phyloP scores from a whole-genome alignment of 2,888 invertebrate genomes.

The Drosophila neonasuta region DNA sequence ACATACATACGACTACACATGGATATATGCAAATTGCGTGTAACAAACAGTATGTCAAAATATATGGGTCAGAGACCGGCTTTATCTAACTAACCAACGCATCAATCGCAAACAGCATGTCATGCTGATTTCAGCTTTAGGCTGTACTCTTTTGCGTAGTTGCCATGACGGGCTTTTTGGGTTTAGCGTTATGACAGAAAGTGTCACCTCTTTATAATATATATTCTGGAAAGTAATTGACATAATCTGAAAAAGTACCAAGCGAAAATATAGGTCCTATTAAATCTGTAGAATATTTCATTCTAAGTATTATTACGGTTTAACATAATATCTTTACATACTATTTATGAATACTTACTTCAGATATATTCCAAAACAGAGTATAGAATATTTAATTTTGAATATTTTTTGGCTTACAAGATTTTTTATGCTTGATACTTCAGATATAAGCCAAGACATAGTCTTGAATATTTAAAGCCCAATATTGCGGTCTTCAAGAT shows the following conservation, averaged over 20 bases:
- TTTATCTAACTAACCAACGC: constrained; percentile 7
- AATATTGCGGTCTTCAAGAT: too few relatives aligned
- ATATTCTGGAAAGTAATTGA: neutral
- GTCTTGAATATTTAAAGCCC: too few relatives aligned
- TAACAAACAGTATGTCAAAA: constrained; percentile 21
- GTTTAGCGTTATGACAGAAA: neutral
- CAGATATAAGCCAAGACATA: too few relatives aligned
- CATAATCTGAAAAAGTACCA: neutral
- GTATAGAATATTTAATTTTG: too few relatives aligned
- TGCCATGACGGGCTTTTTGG: neutral
- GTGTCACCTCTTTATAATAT: neutral
- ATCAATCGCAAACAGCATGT: constrained; percentile 3
- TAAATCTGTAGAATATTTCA: too few relatives aligned
- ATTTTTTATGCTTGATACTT: too few relatives aligned
- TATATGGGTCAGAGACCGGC: constrained; percentile 32
- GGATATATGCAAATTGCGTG: constrained; percentile 55
- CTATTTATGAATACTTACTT: too few relatives aligned
- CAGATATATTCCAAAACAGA: too few relatives aligned
- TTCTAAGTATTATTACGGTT: too few relatives aligned
- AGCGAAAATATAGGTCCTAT: neutral
- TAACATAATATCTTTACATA: too few relatives aligned
- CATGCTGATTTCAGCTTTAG: constrained; percentile 10
- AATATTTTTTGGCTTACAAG: too few relatives aligned
- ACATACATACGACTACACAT: constrained; percentile 1
- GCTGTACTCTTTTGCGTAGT: constrained; percentile 8